phyloP scores from a whole-genome alignment of 1,140 invertebrate genomes.

The Drosophila nigromelanica region DNA sequence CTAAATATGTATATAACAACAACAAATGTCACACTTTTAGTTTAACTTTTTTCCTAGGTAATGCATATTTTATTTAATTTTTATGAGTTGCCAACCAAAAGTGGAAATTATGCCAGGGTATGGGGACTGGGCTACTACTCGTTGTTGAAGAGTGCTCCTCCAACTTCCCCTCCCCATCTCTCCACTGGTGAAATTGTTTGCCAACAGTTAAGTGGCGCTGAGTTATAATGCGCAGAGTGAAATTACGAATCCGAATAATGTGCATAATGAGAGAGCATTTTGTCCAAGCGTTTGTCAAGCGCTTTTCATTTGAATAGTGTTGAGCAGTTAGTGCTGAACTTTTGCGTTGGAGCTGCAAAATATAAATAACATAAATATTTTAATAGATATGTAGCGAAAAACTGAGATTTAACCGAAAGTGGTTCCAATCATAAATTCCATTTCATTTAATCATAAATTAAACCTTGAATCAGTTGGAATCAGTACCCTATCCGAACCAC shows the following conservation, averaged over 20 bases:
- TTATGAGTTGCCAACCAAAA: slow-evolving; percentile 63
- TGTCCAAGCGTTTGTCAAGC: slow-evolving; percentile 23
- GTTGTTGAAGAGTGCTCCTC: neutral
- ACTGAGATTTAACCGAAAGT: neutral
- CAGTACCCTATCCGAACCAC: too few relatives aligned
- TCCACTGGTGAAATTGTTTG: slow-evolving; percentile 57
- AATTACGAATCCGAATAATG: slow-evolving; percentile 34
- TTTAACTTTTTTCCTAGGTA: slow-evolving; percentile 66
- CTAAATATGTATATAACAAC: slow-evolving; percentile 8
- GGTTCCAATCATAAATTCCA: too few relatives aligned
- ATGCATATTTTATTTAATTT: slow-evolving; percentile 82
- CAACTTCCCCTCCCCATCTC: too few relatives aligned
- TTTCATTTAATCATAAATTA: too few relatives aligned
- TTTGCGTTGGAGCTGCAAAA: neutral
- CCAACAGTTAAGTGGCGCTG: slow-evolving; percentile 71
- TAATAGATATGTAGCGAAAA: neutral
- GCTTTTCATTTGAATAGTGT: slow-evolving; percentile 9
- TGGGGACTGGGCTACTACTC: neutral
- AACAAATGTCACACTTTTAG: slow-evolving; percentile 56
- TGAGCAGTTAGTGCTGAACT: slow-evolving; percentile 1
- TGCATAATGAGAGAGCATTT: slow-evolving; percentile 32
- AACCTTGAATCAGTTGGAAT: too few relatives aligned
- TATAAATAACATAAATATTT: neutral
- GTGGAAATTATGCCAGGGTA: slow-evolving; percentile 52
- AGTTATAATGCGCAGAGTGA: slow-evolving; percentile 51